Percentiles rank a stretch among this genome's conserved stretches.
phyloP scores from a whole-genome alignment of 2,797 vertebrate species.

The Sorex maritimensis region DNA sequence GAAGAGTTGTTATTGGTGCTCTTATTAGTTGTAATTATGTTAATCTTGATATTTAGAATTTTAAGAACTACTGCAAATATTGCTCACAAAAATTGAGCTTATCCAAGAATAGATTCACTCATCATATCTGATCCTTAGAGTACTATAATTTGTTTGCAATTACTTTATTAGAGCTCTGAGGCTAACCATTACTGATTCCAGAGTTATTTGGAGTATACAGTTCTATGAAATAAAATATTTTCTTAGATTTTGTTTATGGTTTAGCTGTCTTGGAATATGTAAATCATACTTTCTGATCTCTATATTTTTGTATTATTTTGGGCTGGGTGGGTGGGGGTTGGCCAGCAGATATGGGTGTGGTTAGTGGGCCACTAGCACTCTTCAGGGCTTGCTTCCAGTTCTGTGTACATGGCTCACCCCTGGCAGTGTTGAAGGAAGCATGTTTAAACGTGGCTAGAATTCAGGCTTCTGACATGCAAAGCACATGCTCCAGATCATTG shows the following conservation, averaged over 20 bases:
- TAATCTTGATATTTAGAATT: not conserved
- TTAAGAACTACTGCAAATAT: not conserved
- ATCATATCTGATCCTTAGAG: not conserved
- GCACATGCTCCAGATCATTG: too few species aligned
- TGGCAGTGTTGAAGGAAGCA: too few species aligned
- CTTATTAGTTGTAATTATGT: not conserved
- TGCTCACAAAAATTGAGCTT: too few species aligned
- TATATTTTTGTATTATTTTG: not conserved
- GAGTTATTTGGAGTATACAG: not conserved
- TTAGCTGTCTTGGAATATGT: not conserved
- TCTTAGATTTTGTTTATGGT: constrained; percentile 3
- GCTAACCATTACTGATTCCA: not conserved
- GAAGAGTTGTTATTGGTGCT: not conserved
- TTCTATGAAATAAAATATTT: constrained; percentile 12
- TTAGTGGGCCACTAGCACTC: too few species aligned
- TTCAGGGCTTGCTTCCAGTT: too few species aligned
- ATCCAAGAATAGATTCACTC: too few species aligned
- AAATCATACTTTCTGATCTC: not conserved
- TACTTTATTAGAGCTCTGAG: not conserved
- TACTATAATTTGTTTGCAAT: not conserved
- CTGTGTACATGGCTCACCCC: too few species aligned
- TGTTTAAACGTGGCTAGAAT: too few species aligned
- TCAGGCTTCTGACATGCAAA: too few species aligned
- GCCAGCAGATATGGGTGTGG: too few species aligned
- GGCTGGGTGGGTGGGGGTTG: too few species aligned